A percentile compares a stretch with the other conserved stretches of the same genome.
These are phyloP conservation scores for Neosilurus hyrtlii DNA, from an alignment of 2,797 vertebrate genomes.

Conservation along the genomic window DNA sequence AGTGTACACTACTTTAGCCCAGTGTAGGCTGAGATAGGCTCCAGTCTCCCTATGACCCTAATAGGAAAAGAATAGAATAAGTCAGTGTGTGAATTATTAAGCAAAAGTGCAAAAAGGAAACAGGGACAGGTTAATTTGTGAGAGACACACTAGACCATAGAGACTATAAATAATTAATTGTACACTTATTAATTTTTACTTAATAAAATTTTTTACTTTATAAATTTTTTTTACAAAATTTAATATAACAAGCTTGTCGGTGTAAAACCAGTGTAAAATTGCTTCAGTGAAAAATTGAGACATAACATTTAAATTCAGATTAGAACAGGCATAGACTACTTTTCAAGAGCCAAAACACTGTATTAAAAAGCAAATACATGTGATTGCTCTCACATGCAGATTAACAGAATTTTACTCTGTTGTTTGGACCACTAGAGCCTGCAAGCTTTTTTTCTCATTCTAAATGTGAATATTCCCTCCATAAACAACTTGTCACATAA, in stretches of 20 bases:
- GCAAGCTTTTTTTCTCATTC: slow-evolving; percentile 21
- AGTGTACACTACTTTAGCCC: too few species aligned
- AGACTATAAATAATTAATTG: neutral
- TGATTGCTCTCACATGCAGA: neutral
- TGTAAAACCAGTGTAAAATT: too few species aligned
- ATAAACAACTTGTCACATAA: slow-evolving; percentile 74
- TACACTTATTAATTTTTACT: too few species aligned
- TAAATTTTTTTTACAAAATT: too few species aligned
- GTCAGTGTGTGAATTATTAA: too few species aligned
- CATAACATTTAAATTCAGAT: neutral
- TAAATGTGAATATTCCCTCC: slow-evolving; percentile 56
- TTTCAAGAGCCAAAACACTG: neutral
- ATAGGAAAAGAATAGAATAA: too few species aligned
- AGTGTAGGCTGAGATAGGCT: too few species aligned
- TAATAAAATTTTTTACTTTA: too few species aligned
- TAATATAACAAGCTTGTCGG: neutral
- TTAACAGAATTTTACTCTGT: accelerated
- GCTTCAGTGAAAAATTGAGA: too few species aligned
- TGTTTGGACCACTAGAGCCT: slow-evolving; percentile 2
- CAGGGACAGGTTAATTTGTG: neutral
- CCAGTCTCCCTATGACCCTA: too few species aligned
- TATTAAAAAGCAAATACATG: neutral
- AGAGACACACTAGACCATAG: neutral
- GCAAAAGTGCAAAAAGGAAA: neutral
- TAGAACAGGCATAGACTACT: neutral